A percentile compares a stretch with the other conserved stretches of the same genome.
phyloP scores from a whole-genome alignment of 2,888 invertebrate species.

The Prosapia bicincta region DNA sequence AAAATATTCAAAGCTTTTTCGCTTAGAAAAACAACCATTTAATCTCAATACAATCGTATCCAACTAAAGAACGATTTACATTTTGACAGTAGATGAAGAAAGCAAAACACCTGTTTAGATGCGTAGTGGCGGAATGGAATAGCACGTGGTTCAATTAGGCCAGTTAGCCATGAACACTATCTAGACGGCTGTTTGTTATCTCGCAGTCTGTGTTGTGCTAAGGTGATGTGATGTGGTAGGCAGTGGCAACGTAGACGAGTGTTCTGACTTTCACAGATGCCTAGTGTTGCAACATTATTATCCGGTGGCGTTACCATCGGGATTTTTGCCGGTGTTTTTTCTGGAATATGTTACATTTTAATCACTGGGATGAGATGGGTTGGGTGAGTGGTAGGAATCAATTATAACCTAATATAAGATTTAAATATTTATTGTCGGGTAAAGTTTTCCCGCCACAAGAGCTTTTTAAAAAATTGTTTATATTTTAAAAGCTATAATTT shows the following conservation, averaged over 20 bases:
- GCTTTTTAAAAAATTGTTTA: too few species aligned
- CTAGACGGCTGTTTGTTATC: conserved; percentile 8
- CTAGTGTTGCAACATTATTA: conserved; percentile 15
- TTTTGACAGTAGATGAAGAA: too few species aligned
- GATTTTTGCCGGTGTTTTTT: conserved; percentile 63
- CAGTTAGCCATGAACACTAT: background rate
- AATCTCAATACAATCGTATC: too few species aligned
- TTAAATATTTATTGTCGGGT: background rate
- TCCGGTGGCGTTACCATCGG: conserved; percentile 46
- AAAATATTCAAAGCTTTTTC: too few species aligned
- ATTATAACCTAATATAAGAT: background rate
- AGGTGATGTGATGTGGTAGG: background rate
- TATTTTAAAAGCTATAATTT: too few species aligned
- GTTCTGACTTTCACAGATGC: conserved; percentile 10
- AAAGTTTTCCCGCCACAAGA: background rate
- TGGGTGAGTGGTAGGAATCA: conserved; percentile 49
- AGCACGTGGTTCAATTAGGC: conserved; percentile 3
- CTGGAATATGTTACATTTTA: conserved; percentile 63
- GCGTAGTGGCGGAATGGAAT: background rate
- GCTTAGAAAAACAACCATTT: too few species aligned
- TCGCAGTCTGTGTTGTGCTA: background rate
- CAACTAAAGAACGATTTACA: too few species aligned
- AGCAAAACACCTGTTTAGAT: background rate
- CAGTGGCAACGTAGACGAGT: background rate
- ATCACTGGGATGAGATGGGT: conserved; percentile 54